Evolutionary conservation across 2,888 invertebrate genomes (phyloP), one percentile per base, ranked within the genome.

Genomic region (Aspidiotus rigidus): DNA sequence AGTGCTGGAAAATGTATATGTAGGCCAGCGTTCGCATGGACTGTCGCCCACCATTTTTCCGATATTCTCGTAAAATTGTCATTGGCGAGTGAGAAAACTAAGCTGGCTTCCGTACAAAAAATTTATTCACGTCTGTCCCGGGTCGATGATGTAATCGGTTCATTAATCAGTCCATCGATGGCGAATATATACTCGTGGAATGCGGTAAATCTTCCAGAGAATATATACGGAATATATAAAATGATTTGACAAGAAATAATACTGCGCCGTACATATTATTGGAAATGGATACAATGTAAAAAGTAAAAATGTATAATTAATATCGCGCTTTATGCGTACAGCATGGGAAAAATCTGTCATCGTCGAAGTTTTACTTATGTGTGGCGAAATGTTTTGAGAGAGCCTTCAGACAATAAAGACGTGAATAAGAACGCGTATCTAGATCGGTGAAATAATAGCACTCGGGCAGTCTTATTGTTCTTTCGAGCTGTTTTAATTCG

Each of bases 301-400:
- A n/a, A 2, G n/a, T 49, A 49, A 49, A n/a, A 13, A 49, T 49
- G 49, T 49, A 49, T 49, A 49, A 49, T 49, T 49, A 49, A 49
- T 49, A 49, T n/a, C 28, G 28, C 28, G 28, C 28, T 28, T 28
- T 28, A 28, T 28, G 28, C 28, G 28, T 28, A 28, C 28, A 28
- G 28, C 49, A 49, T 49, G 49, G 49, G 49, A 49, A 49, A 49
- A 49, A 49, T 49, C 49, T 49, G 49, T 49, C 49, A 49, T 49
- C 49, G 49, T 49, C 3, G n/a, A 49, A 49, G 28, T 28, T 28
- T 28, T 28, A 28, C 28, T 5, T 49, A n/a, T 13, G 49, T 49
- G 49, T 49, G 49, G 49, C 10, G n/a, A n/a, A 49, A 49, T 49
- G 28, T 28, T 28, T 28, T 28, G 49, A 49, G n/a, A 49, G 49